Evolutionary conservation across 2,113 vertebrate species (phyloP).

Genomic region (Heptranchias perlo): DNA sequence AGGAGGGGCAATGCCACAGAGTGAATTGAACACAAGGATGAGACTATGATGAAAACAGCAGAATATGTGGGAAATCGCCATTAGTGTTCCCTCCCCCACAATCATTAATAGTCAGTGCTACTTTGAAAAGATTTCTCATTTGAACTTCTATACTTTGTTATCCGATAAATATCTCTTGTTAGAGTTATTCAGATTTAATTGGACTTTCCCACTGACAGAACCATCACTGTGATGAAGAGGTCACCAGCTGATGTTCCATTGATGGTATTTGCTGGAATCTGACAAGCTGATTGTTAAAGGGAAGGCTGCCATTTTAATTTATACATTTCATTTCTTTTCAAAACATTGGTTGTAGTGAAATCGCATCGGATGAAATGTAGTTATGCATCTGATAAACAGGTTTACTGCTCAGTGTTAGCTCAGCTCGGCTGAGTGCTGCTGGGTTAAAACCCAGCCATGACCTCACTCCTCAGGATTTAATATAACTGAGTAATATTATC

Average conservation of each 20-base stretch:
- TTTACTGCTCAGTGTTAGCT: background rate
- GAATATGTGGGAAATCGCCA: too few species aligned
- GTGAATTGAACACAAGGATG: background rate
- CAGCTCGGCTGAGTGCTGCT: background rate
- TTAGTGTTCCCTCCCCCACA: too few species aligned
- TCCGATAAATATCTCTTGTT: background rate
- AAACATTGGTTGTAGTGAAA: background rate
- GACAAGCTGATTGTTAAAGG: background rate
- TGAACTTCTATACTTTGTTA: background rate
- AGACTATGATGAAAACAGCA: background rate
- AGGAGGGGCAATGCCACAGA: background rate
- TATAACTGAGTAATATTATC: conserved; percentile 2
- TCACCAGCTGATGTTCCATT: background rate
- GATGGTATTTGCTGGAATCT: background rate
- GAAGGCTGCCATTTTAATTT: background rate
- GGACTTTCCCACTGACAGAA: background rate
- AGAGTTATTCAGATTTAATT: background rate
- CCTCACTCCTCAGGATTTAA: background rate
- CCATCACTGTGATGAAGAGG: background rate
- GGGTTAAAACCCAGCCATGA: background rate
- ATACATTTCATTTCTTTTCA: conserved; percentile 14
- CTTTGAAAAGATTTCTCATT: background rate
- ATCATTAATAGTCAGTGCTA: too few species aligned
- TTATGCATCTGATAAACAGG: conserved; percentile 4
- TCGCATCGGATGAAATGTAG: background rate